These are phyloP conservation scores for Nycticebus coucang DNA, from an alignment of 2,113 vertebrate genomes.

Conservation along the genomic window DNA sequence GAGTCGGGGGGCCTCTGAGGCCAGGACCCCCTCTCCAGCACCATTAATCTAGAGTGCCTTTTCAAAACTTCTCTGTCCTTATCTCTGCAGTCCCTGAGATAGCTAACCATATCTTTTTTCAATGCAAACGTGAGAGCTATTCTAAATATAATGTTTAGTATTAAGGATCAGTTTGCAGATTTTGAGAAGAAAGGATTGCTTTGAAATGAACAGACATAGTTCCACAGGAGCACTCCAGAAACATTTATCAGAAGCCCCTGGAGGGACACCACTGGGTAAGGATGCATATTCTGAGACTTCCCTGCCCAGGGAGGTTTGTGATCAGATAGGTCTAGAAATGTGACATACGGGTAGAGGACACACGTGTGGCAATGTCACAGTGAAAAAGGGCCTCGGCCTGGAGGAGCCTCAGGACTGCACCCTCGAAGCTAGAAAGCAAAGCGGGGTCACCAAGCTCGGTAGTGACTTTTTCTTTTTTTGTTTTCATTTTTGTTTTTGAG, in stretches of 20 bases:
- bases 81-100: constrained; percentile 48
- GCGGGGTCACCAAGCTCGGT: neutral
- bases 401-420: neutral
- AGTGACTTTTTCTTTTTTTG: too few relatives aligned
- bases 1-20: neutral
- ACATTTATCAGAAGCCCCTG: constrained; percentile 19
- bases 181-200: constrained; percentile 58
- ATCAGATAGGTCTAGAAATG: neutral
- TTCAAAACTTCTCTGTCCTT: neutral
- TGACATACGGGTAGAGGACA: neutral
- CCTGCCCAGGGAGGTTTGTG: neutral
- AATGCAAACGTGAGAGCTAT: constrained; percentile 52
- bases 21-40: neutral
- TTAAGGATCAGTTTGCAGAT: constrained; percentile 61
- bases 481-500: too few relatives aligned
- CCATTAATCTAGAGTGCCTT: neutral
- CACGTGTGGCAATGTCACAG: neutral
- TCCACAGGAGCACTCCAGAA: constrained; percentile 44
- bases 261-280: neutral
- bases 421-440: neutral
- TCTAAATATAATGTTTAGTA: constrained; percentile 63
- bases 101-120: constrained; percentile 46
- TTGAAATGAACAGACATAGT: constrained; percentile 56
- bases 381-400: too few relatives aligned
- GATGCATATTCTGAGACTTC: neutral